These are phyloP conservation scores for Actinernus sp. DNA, from an alignment of 92 coral and sea anemone species.

Conservation along the genomic window DNA sequence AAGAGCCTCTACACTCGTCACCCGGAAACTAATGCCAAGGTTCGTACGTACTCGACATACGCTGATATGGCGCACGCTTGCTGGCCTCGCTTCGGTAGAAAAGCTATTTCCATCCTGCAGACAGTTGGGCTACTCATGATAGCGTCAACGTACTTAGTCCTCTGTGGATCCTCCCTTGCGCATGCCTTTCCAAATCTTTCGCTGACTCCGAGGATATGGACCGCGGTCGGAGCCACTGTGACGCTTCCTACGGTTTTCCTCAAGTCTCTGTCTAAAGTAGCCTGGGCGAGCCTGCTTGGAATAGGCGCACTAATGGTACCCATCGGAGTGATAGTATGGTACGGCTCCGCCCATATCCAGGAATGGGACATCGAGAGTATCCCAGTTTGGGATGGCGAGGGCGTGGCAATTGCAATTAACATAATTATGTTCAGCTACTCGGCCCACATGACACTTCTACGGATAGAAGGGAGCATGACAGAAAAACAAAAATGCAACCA, in stretches of 20 bases:
- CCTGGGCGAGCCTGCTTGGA: not conserved
- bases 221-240: not conserved
- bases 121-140: not conserved
- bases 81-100: not conserved
- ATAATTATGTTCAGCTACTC: not conserved
- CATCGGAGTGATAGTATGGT: not conserved
- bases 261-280: not conserved
- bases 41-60: not conserved
- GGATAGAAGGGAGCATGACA: not conserved
- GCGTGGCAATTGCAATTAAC: not conserved
- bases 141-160: not conserved
- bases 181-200: not conserved
- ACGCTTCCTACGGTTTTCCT: not conserved
- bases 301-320: not conserved
- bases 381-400: not conserved
- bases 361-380: not conserved
- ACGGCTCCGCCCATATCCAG: not conserved
- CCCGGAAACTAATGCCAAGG: not conserved
- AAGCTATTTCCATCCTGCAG: not conserved
- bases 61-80: not conserved
- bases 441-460: not conserved
- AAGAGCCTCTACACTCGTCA: not conserved
- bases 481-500: not conserved
- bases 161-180: not conserved
- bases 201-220: not conserved